These are phyloP conservation scores for Eubasilissa regina DNA, from an alignment of 1,140 invertebrate species.

Conservation along the genomic window DNA sequence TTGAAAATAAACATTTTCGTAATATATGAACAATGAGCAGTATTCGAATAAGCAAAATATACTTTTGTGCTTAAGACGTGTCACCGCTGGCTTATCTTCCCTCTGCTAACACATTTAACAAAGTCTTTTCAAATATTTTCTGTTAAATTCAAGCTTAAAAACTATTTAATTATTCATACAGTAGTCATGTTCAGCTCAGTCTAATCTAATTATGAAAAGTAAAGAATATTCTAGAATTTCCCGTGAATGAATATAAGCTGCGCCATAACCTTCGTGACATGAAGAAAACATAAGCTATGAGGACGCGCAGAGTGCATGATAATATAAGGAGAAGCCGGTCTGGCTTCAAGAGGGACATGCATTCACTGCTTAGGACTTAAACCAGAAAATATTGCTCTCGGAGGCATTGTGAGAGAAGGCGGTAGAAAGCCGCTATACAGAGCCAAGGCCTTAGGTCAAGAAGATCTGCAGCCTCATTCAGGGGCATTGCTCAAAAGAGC, in stretches of 20 bases:
- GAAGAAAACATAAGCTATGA: conserved; percentile 55
- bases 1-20: too few species aligned
- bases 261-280: conserved; percentile 22
- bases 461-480: neutral
- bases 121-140: too few species aligned
- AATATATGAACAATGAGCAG: too few species aligned
- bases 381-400: conserved; percentile 59
- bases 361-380: conserved; percentile 59
- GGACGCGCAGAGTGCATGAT: conserved; percentile 47
- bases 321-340: conserved; percentile 49
- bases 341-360: conserved; percentile 54
- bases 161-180: too few species aligned
- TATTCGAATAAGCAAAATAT: too few species aligned
- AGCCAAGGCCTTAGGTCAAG: conserved; percentile 4
- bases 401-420: conserved; percentile 48
- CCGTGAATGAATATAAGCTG: neutral
- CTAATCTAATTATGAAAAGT: too few species aligned
- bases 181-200: too few species aligned
- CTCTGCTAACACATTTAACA: too few species aligned
- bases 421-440: conserved; percentile 31
- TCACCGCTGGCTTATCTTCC: too few species aligned
- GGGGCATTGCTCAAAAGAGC: too few species aligned
- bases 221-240: neutral
- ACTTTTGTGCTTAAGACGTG: too few species aligned
- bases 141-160: too few species aligned